These are phyloP conservation scores for Polypterus bichir DNA, from an alignment of 2,113 vertebrate species.

Conservation along the genomic window DNA sequence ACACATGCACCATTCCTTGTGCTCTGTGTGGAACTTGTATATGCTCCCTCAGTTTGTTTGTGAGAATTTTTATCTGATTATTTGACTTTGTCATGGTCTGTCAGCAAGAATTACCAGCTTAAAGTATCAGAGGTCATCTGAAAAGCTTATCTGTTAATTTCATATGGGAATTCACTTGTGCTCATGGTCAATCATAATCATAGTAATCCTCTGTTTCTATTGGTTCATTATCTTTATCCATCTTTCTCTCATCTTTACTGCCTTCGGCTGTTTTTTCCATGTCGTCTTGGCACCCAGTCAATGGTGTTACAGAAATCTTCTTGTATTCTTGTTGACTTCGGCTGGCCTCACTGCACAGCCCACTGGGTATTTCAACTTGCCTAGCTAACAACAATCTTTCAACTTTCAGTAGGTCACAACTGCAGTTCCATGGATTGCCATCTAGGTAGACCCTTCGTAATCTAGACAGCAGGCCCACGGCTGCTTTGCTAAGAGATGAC, in stretches of 20 bases:
- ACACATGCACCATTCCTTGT: too few relatives aligned
- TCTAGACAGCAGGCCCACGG: constrained; percentile 46
- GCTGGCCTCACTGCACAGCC: constrained; percentile 44
- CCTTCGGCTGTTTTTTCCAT: constrained; percentile 26
- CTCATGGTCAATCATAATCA: constrained; percentile 44
- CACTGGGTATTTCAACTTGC: constrained; percentile 51
- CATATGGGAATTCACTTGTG: too few relatives aligned
- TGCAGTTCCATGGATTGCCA: constrained; percentile 68
- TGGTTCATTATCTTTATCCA: background rate
- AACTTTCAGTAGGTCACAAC: constrained; percentile 50
- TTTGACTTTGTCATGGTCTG: too few relatives aligned
- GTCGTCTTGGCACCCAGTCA: constrained; percentile 44
- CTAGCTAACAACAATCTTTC: constrained; percentile 44
- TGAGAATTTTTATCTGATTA: too few relatives aligned
- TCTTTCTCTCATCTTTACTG: constrained; percentile 20
- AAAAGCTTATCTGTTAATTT: too few relatives aligned
- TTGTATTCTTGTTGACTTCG: constrained; percentile 49
- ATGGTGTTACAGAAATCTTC: constrained; percentile 55
- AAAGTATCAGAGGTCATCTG: too few relatives aligned
- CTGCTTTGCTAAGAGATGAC: constrained; percentile 42
- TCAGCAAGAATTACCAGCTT: too few relatives aligned
- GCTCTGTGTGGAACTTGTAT: too few relatives aligned
- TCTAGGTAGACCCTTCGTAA: constrained; percentile 57
- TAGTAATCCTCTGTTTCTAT: constrained; percentile 49
- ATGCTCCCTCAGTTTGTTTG: too few relatives aligned